Base-by-base conservation (phyloP, 2,888 invertebrate species). In the Caenorhabditis drosophilae region DNA sequence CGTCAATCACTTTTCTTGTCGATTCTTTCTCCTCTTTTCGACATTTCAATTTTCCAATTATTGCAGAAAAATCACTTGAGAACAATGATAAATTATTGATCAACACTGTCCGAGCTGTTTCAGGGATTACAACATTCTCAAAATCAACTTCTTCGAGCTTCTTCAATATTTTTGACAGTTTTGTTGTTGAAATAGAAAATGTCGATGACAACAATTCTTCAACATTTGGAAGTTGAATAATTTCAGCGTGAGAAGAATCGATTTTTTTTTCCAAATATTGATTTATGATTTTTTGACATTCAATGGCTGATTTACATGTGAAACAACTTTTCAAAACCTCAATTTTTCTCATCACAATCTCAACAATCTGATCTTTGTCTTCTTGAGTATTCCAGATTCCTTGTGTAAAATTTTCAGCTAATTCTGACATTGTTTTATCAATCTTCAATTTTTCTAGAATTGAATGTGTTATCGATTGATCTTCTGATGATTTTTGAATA, bases 351-450 rank as follows among this genome's bases (percentile, higher is more conserved):
- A 23, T 36, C 9, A 54, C 38, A 7, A 22, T 27, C 9, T 60
- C 60, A 12, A 54, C 60, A 18, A 18, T 34, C 12, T 59, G 48
- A 15, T 47, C 22, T 9, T 22, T 15, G 16, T 25, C 41, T 4
- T 23, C 48, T 16, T 50, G 41, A 18, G 61, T 54, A 23, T 42
- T 60, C 67, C 67, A 70, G 54, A 67, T 54, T 45, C 70, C 70
- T 49, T 54, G 50, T 26, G 57, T 34, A 6, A 51, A 36, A 25
- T 56, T 51, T 26, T 70, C 67, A 27, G 41, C 52, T 9, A 60
- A 56, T 11, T 68, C 35, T 27, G 45, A 52, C 9, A 59, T 40
- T n/a, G n/a, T n/a, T n/a, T n/a, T n/a, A n/a, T n/a, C n/a, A n/a
- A n/a, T n/a, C n/a, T n/a, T n/a, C n/a, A n/a, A n/a, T n/a, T 23